A percentile compares a stretch with the other conserved stretches of the same genome.
Evolutionary conservation across 64 coral and sea anemone genomes (phyloP).

Genomic region (Pocillopora damicornis): DNA sequence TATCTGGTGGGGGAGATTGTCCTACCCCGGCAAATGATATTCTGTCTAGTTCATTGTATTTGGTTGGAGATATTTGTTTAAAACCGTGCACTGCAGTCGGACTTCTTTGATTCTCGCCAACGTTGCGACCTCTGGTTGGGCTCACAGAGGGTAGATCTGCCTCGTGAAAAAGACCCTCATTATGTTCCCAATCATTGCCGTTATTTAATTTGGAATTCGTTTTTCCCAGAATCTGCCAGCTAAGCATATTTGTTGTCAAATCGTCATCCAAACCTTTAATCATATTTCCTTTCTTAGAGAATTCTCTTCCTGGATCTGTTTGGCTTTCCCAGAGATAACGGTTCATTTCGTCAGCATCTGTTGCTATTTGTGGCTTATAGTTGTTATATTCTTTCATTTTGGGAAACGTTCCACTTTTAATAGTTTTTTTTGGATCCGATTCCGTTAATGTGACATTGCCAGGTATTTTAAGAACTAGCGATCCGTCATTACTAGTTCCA

Average conservation of each 20-base stretch:
- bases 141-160: background rate
- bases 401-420: background rate
- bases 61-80: background rate
- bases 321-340: background rate
- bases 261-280: background rate
- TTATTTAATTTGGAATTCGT: conserved; percentile 17
- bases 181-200: conserved; percentile 7
- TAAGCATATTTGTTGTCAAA: background rate
- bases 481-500: conserved; percentile 79
- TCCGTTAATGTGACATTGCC: conserved; percentile 37
- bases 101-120: background rate
- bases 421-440: background rate
- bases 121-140: conserved; percentile 1
- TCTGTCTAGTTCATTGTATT: conserved; percentile 18
- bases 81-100: conserved; percentile 29
- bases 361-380: background rate
- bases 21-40: conserved; percentile 17
- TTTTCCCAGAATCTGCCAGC: conserved; percentile 28
- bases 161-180: background rate
- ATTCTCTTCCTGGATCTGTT: background rate
- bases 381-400: background rate
- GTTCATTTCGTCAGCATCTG: conserved; percentile 3
- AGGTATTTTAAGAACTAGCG: conserved; percentile 70
- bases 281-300: conserved; percentile 30
- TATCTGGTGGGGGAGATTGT: conserved; percentile 7